Evolutionary conservation across 2,113 vertebrate genomes (phyloP).

Genomic region (Eulemur macaco): DNA sequence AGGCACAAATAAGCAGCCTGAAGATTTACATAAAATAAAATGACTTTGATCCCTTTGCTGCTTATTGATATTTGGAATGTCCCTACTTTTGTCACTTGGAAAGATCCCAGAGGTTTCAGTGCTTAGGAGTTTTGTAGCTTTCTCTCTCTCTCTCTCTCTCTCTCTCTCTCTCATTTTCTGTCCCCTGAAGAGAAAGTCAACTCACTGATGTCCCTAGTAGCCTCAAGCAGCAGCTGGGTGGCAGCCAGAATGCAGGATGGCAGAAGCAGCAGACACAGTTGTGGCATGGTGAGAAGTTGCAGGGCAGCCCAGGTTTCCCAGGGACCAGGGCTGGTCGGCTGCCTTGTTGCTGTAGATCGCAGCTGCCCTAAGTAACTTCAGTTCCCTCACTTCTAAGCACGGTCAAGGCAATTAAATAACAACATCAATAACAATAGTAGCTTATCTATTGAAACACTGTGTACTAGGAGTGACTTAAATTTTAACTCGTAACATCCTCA

Average conservation of each 20-base stretch:
- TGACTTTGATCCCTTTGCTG: conserved; percentile 25
- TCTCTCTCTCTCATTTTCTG: background rate
- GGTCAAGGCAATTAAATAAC: background rate
- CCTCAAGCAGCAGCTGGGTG: background rate
- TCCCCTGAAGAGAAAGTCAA: background rate
- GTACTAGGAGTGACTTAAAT: background rate
- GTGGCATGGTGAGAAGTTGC: rapidly evolving
- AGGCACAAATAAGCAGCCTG: conserved; percentile 24
- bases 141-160: too few relatives aligned
- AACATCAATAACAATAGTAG: background rate
- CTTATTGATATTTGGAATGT: conserved; percentile 37
- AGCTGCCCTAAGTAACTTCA: background rate
- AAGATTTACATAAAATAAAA: background rate
- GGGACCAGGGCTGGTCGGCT: background rate
- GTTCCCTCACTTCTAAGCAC: background rate
- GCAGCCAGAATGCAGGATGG: background rate
- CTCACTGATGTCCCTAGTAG: background rate
- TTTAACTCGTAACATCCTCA: background rate
- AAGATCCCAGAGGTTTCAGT: conserved; percentile 27
- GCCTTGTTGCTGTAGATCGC: background rate
- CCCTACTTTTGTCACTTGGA: conserved; percentile 24
- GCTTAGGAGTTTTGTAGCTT: background rate
- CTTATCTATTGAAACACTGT: background rate
- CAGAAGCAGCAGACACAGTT: background rate
- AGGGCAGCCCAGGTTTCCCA: background rate